Evolutionary conservation across 2,797 vertebrate genomes (phyloP), one percentile per base, ranked within the genome.

Genomic region (Nannoperca obscura): DNA sequence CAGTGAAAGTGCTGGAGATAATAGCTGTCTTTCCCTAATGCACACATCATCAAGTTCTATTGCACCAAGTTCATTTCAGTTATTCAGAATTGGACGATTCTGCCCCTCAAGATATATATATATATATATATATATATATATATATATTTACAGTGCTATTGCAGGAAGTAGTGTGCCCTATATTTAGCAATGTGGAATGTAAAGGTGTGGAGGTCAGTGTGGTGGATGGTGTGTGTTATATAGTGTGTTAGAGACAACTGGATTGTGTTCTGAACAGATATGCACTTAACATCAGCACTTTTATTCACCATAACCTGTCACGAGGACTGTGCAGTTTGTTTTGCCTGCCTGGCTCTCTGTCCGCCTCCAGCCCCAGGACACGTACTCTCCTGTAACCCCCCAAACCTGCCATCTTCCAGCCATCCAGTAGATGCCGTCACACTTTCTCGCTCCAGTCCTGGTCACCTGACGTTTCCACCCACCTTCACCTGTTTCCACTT

Each of bases 1-100:
- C 22, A 27, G 55, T 62, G 46, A 70, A 13, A 10, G 8, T 60
- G 34, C 36, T 27, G 42, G 49, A 52, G 27, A 75, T 64, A 27
- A 42, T 14, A 13, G 17, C 24, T 66, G 2, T 13, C n/a, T 38
- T 10, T 27, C 40, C 6, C 9, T 30, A n/a, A 61, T 30, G n/a
- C 60, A 59, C 22, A 59, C 61, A 30, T 46, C 22, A 46, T 8
- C 36, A 42, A 57, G n/a, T 42, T 61, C 20, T 20, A n/a, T 34
- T n/a, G 42, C 22, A 34, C 14, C 17, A 49, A 59, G n/a, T 38
- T 30, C 7, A 38, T 60, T 42, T 57, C 5, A 30, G 10, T 38
- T 38, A 5, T 40, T 11, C 20, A 52, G 15, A n/a, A 8, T 3
- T 50, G 14, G 55, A 52, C 1, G 3, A 49, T 22, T 40, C 19